Base-by-base conservation (phyloP, 2,797 vertebrate genomes). In the Bradypodion ventrale region DNA sequence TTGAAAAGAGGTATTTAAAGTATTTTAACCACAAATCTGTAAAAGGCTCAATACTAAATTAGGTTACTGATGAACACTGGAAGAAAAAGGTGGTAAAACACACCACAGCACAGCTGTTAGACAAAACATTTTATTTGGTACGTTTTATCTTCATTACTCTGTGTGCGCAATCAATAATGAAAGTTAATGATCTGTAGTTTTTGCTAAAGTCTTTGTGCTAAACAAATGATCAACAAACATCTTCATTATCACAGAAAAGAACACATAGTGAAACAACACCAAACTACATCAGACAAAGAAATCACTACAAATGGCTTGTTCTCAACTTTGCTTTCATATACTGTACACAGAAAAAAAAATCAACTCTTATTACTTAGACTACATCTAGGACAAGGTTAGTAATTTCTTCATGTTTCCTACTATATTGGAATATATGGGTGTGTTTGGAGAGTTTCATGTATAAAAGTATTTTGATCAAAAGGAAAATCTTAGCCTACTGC, bases 61-160 rank as follows among this genome's bases (percentile, higher is more conserved):
- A 95, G 89, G 89, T 89, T 94, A 93, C 93, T 93, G 93, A 94
- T 94, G 93, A 96, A 95, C 94, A 92, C 93, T 93, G 83, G 13
- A 89, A 95, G 92, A 90, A 93, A 92, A 94, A 96, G 93, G 94
- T 93, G 94, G 94, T 93, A 96, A 97, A 96, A 95, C 92, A 95
- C 92, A 94, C 93, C 91, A 93, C 73, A 92, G 92, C 96, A 94
- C 92, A 95, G 93, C 93, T 96, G 95, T 95, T 93, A 95, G 91
- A 96, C 92, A 95, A 94, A 95, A 94, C 87, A 89, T 94, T 95
- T 94, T 94, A 94, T 94, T 96, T 92, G 93, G 93, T 92, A 91
- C 92, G 89, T 92, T 91, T 95, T 92, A 94, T 93, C 87, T 93
- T 96, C 94, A 94, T 94, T 95, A 95, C 92, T 93, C 90, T 90